Evolutionary conservation across 2,797 vertebrate genomes (phyloP), one percentile per base, ranked within the genome.

Genomic region (Manis pentadactyla): DNA sequence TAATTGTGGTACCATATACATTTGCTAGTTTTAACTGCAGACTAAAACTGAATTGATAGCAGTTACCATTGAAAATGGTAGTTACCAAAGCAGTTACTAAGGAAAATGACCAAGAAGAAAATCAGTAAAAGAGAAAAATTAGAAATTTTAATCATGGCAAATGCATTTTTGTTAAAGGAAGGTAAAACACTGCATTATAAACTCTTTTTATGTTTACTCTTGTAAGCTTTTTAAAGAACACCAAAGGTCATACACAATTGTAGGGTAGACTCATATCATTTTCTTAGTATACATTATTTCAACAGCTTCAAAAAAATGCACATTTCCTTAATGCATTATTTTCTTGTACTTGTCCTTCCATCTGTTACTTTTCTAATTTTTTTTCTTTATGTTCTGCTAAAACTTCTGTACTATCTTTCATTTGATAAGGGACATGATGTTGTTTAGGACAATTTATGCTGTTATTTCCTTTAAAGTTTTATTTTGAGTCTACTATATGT

Each of bases 11-110:
- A 86, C 12, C 79, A 66, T n/a, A 66, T 92, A 96, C 86, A 95
- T 97, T 96, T 97, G 82, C 96, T 68, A 93, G 46, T 89, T 94
- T 96, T 68, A 97, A 97, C 25, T 83, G 49, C 42, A 55, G 91
- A 77, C 57, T 90, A 79, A 88, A 97, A 97, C 92, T 64, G 73
- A 95, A 95, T 7, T n/a, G 57, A 37, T 57, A 93, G 74, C 49
- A 64, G 23, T 93, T 86, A 81, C 46, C 46, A 46, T 46, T 46
- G 46, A 46, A 46, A 46, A 46, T 46, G 46, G 46, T 46, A 11
- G 46, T 46, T 46, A 11, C 46, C 7, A 46, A 46, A 46, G 46
- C 46, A 46, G 46, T 46, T 46, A 46, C 11, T 46, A 46, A 46
- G 46, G 10, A 12, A 46, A 11, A 46, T 46, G 46, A 46, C 74